A percentile compares a stretch with the other conserved stretches of the same genome.
Evolutionary conservation across 2,113 vertebrate genomes (phyloP).

Genomic region (Mionectes macconnelli): DNA sequence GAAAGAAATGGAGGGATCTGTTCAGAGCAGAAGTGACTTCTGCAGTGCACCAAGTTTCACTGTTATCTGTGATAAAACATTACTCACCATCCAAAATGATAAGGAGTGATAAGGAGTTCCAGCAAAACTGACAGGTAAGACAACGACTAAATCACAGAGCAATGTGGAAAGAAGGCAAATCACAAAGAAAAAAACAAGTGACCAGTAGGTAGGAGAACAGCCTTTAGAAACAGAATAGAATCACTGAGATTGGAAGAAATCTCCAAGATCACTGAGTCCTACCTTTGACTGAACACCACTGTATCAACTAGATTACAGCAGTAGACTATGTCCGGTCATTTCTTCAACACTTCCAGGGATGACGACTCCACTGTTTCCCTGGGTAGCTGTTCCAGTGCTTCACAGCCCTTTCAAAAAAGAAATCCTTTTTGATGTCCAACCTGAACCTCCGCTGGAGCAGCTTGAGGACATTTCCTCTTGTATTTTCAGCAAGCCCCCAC

Average conservation of each 20-base stretch:
- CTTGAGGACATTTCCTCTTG: not conserved
- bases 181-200: not conserved
- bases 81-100: not conserved
- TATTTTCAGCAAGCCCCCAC: not conserved
- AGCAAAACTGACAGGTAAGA: not conserved
- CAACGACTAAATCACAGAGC: not conserved
- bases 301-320: no score
- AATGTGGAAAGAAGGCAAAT: not conserved
- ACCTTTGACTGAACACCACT: not conserved
- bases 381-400: not conserved
- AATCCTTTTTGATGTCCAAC: not conserved
- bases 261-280: not conserved
- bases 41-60: not conserved
- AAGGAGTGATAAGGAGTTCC: not conserved
- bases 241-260: not conserved
- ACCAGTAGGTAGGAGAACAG: not conserved
- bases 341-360: not conserved
- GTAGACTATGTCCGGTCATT: not conserved
- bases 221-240: not conserved
- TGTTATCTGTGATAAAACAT: not conserved
- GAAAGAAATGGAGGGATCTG: not conserved
- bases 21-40: not conserved
- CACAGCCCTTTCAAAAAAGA: not conserved
- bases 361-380: not conserved
- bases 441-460: not conserved